Evolutionary conservation across 2,113 vertebrate genomes (phyloP), one percentile per base, ranked within the genome.

Genomic region (Gasterosteus nipponicus): DNA sequence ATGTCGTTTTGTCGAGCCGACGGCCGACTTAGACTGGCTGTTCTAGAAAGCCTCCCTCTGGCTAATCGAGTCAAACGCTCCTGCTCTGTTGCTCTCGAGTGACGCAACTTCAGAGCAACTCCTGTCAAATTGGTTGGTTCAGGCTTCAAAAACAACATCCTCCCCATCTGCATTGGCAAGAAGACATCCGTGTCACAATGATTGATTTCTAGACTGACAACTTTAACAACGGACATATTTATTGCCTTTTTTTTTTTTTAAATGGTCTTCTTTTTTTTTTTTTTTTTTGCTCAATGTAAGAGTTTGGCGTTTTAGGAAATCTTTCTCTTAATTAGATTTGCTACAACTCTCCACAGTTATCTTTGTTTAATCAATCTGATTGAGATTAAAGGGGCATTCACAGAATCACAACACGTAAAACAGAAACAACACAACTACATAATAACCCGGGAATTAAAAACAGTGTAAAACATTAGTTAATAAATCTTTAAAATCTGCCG

Each of bases 51-150:
- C 58, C 33, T 56, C 31, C 61, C 29, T 73, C 38, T 1, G 56
- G 56, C 62, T 77, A 49, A 77, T 88, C 64, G 62, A 83, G 61
- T 14, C 39, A 15, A 80, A 69, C 59, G 16, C 56, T 69, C 22
- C 35, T 44, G 59, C 10, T 77, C 59, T 75, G 78, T 59, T 71
- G 69, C 76, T 77, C 75, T 85, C 60, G 83, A 83, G 67, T 82
- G 71, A 49, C 1, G n/a, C 19, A 0, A 31, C 62, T 80, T 85
- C 54, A 38, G 65, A 65, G 63, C 77, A 51, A 56, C 56, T 44
- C 79, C 47, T 84, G 79, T 84, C 75, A 82, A 53, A 81, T 75
- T 51, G 68, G 59, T 87, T 80, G 42, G 65, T 75, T 88, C 61
- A 57, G 74, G 67, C 74, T 82, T 81, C 78, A 58, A 26, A 61